Evolutionary conservation across 1,140 invertebrate genomes (phyloP).

Genomic region (Scaptomyza graminum): DNA sequence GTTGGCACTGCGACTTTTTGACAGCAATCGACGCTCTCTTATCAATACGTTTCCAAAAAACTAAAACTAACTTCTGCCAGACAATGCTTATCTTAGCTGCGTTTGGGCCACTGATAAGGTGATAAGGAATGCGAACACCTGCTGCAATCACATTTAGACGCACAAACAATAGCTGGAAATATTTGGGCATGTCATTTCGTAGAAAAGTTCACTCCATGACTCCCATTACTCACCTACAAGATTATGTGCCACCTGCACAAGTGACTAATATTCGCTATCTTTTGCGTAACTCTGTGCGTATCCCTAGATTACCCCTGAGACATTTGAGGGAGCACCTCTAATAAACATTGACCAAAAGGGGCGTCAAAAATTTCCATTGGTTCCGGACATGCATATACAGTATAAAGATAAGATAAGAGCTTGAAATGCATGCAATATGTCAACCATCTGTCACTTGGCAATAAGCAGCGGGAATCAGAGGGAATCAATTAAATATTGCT

Average conservation of each 20-base stretch:
- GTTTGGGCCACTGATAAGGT: conserved; percentile 48
- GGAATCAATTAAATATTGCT: not conserved
- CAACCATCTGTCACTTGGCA: not conserved
- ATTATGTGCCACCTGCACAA: no score
- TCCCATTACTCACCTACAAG: no score
- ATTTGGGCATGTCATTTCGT: conserved; percentile 6
- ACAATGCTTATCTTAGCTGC: conserved; percentile 20
- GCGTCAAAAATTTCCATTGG: not conserved
- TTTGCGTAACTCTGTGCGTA: not conserved
- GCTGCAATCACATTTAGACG: no score
- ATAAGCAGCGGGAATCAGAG: not conserved
- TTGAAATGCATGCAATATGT: not conserved
- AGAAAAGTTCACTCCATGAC: conserved; percentile 56
- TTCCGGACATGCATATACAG: conserved; percentile 8
- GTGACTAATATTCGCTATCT: no score
- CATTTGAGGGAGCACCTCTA: no score
- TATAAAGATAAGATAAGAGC: conserved; percentile 16
- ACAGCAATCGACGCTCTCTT: conserved; percentile 3
- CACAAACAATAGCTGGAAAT: not conserved
- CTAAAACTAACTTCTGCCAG: conserved; percentile 23
- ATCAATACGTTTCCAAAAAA: not conserved
- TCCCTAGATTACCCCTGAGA: not conserved
- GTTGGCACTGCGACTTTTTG: conserved; percentile 16
- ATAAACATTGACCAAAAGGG: not conserved
- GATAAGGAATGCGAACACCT: conserved; percentile 44